These are phyloP conservation scores for Gorsachius magnificus DNA, from an alignment of 2,797 vertebrate species.

Conservation along the genomic window DNA sequence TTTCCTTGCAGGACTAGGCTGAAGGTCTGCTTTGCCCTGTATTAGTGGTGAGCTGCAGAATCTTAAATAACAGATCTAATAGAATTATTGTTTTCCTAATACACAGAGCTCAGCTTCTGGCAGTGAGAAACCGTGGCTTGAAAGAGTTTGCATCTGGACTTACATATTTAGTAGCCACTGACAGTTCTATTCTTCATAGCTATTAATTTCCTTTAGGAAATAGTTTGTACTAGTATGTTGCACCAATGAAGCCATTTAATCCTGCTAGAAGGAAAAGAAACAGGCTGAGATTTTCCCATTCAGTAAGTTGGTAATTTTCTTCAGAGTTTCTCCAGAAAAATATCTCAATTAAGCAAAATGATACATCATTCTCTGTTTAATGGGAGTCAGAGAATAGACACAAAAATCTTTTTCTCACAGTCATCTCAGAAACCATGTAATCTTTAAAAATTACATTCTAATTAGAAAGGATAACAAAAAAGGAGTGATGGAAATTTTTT, in stretches of 20 bases:
- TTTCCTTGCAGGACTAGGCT: neutral
- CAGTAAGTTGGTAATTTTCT: neutral
- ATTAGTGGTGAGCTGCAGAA: neutral
- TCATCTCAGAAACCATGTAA: neutral
- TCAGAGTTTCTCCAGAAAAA: neutral
- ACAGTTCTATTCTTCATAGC: neutral
- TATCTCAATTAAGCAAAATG: constrained; percentile 1
- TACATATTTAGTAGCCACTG: neutral
- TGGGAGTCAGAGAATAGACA: neutral
- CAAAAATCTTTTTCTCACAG: neutral
- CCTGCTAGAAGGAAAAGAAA: neutral
- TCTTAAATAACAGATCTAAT: neutral
- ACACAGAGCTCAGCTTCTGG: neutral
- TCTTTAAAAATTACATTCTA: neutral
- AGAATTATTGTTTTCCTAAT: neutral
- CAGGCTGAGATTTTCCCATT: neutral
- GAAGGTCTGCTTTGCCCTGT: neutral
- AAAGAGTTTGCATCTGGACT: neutral
- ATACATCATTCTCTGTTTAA: neutral
- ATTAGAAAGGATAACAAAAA: neutral
- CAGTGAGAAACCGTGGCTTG: neutral
- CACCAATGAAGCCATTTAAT: neutral
- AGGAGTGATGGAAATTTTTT: neutral
- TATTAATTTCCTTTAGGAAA: neutral
- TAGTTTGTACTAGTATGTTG: neutral